Evolutionary conservation across 1,140 invertebrate genomes (phyloP), one percentile per base, ranked within the genome.

Genomic region (Papilio glaucus): DNA sequence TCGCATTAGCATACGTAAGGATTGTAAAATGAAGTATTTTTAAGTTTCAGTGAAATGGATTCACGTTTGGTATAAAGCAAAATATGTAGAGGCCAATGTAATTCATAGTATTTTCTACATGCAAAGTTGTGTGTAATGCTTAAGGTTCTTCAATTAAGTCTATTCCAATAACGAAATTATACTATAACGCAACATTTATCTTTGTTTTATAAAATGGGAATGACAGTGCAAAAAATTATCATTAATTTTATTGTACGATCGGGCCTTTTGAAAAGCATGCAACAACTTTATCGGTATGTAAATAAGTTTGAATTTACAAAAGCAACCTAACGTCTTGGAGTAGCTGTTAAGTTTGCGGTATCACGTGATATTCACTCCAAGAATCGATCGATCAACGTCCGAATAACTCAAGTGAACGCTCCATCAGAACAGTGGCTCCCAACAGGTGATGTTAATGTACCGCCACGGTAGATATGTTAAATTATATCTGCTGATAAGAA

Each of bases 321-420:
- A 53, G 49, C 8, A 21, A 8, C 21, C 9, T 53, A 24, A 53
- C 18, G 21, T 53, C 18, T 53, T 53, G 6, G 29, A 61, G 24
- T 33, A 53, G 29, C 26, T 29, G 9, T 62, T 62, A 61, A 29
- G 15, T 39, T n/a, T 18, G 61, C 8, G 37, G 15, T 67, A 67
- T 45, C 41, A 42, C 9, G 39, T 42, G 63, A 65, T 41, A 67
- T 67, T 45, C 39, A 45, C 63, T 67, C 21, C 18, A 67, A 45
- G 39, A 67, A 45, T 24, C 63, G 63, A 67, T 67, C 63, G 63
- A 67, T 67, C 63, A 67, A 67, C 6, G 63, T 67, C 63, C 18
- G 39, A 13, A 29, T 29, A 45, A 67, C 39, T 67, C 63, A 15
- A 67, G 63, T 24, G 39, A 67, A 42, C 39, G 63, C 39, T 67